Conservation (phyloP, 2,888 invertebrate genomes). For the Hydroisotoma schaefferi region DNA sequence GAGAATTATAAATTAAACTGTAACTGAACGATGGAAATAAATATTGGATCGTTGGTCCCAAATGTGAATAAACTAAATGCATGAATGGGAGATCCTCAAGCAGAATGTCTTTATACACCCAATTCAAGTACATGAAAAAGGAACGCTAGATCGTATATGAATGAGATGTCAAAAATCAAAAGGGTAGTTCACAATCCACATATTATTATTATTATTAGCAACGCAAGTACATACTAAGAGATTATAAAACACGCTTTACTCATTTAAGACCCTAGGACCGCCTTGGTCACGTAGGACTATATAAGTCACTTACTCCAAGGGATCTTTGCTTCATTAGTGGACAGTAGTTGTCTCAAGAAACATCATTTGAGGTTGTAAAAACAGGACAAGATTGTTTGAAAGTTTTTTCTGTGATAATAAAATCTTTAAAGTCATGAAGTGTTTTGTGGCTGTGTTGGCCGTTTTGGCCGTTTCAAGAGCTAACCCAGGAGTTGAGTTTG, state of each 20-base stretch:
- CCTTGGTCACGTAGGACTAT: slow-evolving; percentile 6
- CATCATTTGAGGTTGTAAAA: not conserved
- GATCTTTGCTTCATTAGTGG: not conserved
- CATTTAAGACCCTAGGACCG: not conserved
- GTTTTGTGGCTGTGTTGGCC: slow-evolving; percentile 41
- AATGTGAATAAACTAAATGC: no score
- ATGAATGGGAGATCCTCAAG: no score
- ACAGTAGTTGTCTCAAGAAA: not conserved
- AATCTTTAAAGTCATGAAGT: slow-evolving; percentile 31
- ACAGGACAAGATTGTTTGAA: not conserved
- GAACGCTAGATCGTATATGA: no score
- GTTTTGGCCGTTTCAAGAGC: slow-evolving; percentile 45
- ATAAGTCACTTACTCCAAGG: slow-evolving; percentile 1
- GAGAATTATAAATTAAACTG: no score
- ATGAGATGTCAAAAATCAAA: not conserved
- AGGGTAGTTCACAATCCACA: slow-evolving; percentile 6
- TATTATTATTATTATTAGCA: not conserved
- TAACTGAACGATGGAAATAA: no score
- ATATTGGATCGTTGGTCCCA: no score
- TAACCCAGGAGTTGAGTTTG: slow-evolving; percentile 40
- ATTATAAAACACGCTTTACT: no score
- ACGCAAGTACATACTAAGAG: no score
- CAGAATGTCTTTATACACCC: no score
- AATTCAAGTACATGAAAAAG: slow-evolving; percentile 1
- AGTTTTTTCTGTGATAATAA: slow-evolving; percentile 5